A percentile compares a stretch with the other conserved stretches of the same genome.
These are phyloP conservation scores for Zootermopsis nevadensis DNA, from an alignment of 2,888 invertebrate species.

Conservation along the genomic window DNA sequence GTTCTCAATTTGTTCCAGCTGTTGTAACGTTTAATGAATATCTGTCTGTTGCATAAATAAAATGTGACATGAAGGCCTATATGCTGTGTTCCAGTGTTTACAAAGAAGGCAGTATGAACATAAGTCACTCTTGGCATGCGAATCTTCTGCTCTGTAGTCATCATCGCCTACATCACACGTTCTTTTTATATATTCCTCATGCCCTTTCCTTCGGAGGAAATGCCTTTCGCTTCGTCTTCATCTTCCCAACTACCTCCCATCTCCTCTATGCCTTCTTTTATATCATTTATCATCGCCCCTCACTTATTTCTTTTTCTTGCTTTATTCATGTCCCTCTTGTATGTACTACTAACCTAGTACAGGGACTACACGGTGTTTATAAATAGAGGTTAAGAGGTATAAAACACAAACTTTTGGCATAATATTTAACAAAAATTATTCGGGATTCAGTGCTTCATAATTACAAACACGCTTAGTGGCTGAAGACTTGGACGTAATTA, in stretches of 20 bases:
- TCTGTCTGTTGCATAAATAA: neutral
- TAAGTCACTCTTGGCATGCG: neutral
- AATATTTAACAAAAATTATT: neutral
- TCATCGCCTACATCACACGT: neutral
- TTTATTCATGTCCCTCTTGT: neutral
- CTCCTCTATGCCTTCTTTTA: neutral
- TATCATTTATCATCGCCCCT: conserved; percentile 1
- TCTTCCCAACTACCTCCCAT: neutral
- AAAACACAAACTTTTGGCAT: too few relatives aligned
- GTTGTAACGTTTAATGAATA: neutral
- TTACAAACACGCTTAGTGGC: too few relatives aligned
- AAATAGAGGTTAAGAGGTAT: neutral
- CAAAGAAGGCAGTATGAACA: neutral
- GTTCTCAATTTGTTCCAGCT: neutral
- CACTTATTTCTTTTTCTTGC: neutral
- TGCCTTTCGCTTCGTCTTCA: neutral
- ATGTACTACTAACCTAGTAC: neutral
- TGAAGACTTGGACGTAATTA: too few relatives aligned
- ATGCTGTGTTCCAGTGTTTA: neutral
- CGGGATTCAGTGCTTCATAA: too few relatives aligned
- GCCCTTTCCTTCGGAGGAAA: neutral
- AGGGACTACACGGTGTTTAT: neutral
- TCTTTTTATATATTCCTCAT: neutral
- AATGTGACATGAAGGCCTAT: neutral
- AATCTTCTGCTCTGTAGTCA: neutral